Base-by-base conservation (phyloP, 92 coral and sea anemone genomes). In the Scolanthus callimorphus region DNA sequence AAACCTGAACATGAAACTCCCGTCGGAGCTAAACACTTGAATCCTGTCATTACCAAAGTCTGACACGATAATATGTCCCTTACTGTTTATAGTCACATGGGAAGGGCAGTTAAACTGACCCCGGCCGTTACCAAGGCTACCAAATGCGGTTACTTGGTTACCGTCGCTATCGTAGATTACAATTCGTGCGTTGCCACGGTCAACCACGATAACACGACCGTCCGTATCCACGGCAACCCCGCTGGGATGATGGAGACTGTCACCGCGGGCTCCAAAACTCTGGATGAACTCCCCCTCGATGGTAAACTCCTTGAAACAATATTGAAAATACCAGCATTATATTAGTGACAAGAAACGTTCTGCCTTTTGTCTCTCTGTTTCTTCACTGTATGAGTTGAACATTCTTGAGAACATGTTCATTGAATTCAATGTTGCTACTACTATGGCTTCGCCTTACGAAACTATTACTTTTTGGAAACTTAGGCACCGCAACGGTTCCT, bases 11-110 rank as follows among this genome's bases (percentile, higher is more conserved):
- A 92, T 67, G 51, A 84, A 86, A 29, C 62, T 72, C 2, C 98
- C 98, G 13, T 67, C 60, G 8, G 88, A 73, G 41, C 85, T 80
- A 65, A 92, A 92, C 27, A 88, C 90, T 55, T 92, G 98, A 19
- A 92, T 73, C 28, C 98, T 88, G 51, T 94, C 99, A 54, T 94
- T 94, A 3, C 99, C 99, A 67, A 94, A 86, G 74, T 94, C 99
- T 0, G 96, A 82, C 24, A 94, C 83, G 28, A 86, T 76, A 29
- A 94, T 73, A 47, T 94, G 99, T 24, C 95, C 96, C 41, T 64
- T 77, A 22, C 81, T 62, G 52, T 85, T 84, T 17, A 88, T 84
- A 3, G 95, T 76, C 24, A 94, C 85, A 26, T 79, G 88, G 6
- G 90, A 80, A 1, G 99, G 99, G 49, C 85, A 76, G 62, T 89